These are phyloP conservation scores for Carabus problematicus DNA, from an alignment of 2,888 invertebrate genomes.

Conservation along the genomic window DNA sequence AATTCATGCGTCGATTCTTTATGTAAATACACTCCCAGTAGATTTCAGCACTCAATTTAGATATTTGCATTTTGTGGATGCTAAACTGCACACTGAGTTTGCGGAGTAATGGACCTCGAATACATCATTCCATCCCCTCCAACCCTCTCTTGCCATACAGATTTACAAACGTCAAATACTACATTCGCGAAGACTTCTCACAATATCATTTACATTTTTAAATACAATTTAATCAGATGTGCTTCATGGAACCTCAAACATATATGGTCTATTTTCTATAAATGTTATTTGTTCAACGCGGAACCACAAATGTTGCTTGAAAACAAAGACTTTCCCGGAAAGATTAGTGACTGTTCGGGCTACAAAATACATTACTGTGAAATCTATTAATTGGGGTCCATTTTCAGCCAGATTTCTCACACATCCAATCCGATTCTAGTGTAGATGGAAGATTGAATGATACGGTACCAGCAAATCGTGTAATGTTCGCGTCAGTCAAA, in stretches of 20 bases:
- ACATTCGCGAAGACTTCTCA: no score
- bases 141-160: no score
- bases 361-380: not conserved
- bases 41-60: constrained; percentile 9
- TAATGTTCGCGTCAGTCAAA: not conserved
- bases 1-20: constrained; percentile 10
- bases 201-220: no score
- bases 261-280: not conserved
- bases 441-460: no score
- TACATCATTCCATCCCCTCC: no score
- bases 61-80: not conserved
- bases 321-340: not conserved
- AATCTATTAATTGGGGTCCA: not conserved
- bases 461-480: no score
- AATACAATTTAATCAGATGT: no score
- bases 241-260: no score
- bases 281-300: not conserved
- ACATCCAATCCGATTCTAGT: not conserved
- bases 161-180: no score
- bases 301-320: not conserved
- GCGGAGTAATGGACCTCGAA: no score
- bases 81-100: no score
- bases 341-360: not conserved
- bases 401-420: not conserved
- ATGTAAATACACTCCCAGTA: constrained; percentile 10